Evolutionary conservation across 2,797 vertebrate genomes (phyloP).

Genomic region (Pangasius krempfi): DNA sequence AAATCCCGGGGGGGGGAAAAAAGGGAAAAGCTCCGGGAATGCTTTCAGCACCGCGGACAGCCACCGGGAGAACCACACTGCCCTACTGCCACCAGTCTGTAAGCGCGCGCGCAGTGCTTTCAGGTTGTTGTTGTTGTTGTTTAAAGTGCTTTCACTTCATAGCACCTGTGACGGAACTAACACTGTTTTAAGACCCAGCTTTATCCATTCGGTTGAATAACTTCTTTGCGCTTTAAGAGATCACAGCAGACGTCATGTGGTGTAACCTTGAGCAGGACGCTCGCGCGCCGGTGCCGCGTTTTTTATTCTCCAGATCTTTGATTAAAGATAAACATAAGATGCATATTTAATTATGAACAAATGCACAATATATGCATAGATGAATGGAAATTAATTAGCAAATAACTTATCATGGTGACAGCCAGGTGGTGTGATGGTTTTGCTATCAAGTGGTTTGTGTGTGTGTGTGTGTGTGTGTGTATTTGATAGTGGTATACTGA

Average conservation of each 20-base stretch:
- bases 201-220: background rate
- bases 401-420: background rate
- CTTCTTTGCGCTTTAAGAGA: background rate
- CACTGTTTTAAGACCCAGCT: background rate
- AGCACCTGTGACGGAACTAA: background rate
- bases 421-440: background rate
- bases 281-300: background rate
- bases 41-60: conserved; percentile 81
- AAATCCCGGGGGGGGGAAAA: background rate
- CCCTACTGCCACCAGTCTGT: conserved; percentile 59
- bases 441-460: background rate
- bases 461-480: background rate
- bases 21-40: conserved; percentile 28
- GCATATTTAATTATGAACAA: background rate
- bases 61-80: conserved; percentile 50
- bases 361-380: background rate
- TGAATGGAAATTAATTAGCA: background rate
- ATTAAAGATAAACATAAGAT: background rate
- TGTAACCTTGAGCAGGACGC: conserved; percentile 50
- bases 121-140: too few species aligned
- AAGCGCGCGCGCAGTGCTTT: conserved; percentile 25
- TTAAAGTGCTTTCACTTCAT: background rate
- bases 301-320: background rate
- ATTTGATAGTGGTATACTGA: background rate
- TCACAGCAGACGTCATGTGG: conserved; percentile 2